Base-by-base conservation (phyloP, 2,888 invertebrate species). In the Geophilus truncorum region DNA sequence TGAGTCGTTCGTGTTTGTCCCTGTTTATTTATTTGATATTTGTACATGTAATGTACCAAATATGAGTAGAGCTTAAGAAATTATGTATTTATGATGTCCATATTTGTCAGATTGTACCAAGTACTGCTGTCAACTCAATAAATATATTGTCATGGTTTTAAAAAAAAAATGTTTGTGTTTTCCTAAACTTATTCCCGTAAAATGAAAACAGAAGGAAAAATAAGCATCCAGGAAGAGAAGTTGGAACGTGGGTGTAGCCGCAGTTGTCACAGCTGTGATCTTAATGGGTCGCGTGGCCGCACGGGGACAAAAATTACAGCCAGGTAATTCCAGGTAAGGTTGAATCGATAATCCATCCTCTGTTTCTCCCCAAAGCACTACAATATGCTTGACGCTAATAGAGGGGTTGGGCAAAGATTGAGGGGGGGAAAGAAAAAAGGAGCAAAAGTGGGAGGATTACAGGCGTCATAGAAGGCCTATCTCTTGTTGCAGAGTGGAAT, bases 21-120 rank as follows among this genome's bases (percentile, higher is more conserved):
- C 81, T 32, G 25, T 78, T 81, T 82, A 82, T 82, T 82, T 82
- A 82, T 82, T 82, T 81, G 75, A 82, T 82, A 81, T 81, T 81
- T 81, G 82, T 82, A 82, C 82, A 82, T 82, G 82, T 82, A 81
- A 82, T 82, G 82, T 82, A 82, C 81, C 82, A 79, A 81, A 81
- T 76, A 80, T 77, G 76, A 81, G 81, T 81, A 81, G 81, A 81
- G 82, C 82, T 79, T 82, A 82, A 80, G 25, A 80, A 32, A 32
- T 78, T 45, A 81, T 82, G 81, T 82, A 82, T 82, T 82, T 82
- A 82, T 82, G 81, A 80, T 82, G 82, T 82, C 80, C 30, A 81
- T 82, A 82, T 78, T 79, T 78, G 82, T 82, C 81, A 81, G 81
- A 82, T 81, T 82, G 82, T 82, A 82, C 81, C 80, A 81, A 82